Evolutionary conservation across 2,888 invertebrate genomes (phyloP), one percentile per base, ranked within the genome.

Genomic region (Scaptomyza parva): DNA sequence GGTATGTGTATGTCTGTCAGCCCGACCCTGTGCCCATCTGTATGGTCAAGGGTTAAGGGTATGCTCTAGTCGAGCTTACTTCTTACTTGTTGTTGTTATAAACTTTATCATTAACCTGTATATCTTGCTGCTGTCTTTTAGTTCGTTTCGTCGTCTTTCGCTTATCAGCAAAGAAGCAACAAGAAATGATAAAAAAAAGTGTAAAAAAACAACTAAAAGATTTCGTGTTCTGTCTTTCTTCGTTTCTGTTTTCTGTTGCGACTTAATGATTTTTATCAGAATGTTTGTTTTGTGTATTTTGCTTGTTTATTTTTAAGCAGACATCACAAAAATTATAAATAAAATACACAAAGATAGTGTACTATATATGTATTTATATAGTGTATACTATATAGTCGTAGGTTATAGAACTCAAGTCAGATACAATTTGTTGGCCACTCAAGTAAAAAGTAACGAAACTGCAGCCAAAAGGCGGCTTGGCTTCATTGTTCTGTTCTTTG

Each of bases 241-340:
- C n/a, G 5, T 17, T 6, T 17, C 33, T n/a, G 11, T 11, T 28
- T 44, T 28, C 26, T 26, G 17, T 44, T n/a, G n/a, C 22, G 22
- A 22, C 30, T 33, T 48, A 54, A 35, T 51, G 22, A 52, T 57
- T 40, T 57, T 40, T 44, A 37, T 52, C 48, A 53, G 37, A n/a
- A 26, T 12, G 14, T 17, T 24, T 5, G 24, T 45, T 18, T 26
- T 41, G 43, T 40, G n/a, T n/a, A n/a, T 40, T 18, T 18, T 33
- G 55, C 30, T 57, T 50, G 53, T 51, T 64, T 67, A 71, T 76
- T 74, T 74, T 57, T 70, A 74, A 66, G 47, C 55, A 41, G 1
- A 28, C 20, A 39, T 61, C n/a, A n/a, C n/a, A n/a, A 50, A 24
- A 6, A 1, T 2, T 35, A 35, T 37, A 37, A 17, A 37, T 37